Conservation (phyloP, 2,797 vertebrate genomes). For the Onychomys leucogaster region DNA sequence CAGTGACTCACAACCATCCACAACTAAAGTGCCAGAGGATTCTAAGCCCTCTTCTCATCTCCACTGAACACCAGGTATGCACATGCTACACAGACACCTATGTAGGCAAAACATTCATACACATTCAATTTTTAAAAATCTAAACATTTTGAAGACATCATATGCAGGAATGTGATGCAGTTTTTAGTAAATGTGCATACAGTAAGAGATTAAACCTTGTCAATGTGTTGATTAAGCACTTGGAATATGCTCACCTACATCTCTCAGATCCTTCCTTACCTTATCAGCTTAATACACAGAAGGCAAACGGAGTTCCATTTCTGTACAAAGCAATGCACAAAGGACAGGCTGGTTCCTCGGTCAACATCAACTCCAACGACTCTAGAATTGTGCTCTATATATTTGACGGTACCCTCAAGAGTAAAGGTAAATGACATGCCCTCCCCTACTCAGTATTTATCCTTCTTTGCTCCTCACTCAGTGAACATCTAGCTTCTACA, state of each 20-base stretch:
- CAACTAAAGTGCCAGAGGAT: too few relatives aligned
- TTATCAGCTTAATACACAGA: neutral
- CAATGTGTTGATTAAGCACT: neutral
- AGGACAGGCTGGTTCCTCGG: conserved; percentile 20
- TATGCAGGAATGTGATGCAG: neutral
- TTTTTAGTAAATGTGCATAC: neutral
- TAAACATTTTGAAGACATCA: neutral
- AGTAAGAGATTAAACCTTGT: neutral
- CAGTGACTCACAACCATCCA: neutral
- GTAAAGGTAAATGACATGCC: neutral
- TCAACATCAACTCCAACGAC: neutral
- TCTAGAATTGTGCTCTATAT: neutral
- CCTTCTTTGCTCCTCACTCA: neutral
- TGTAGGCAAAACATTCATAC: neutral
- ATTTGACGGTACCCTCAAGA: neutral
- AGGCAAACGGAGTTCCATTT: neutral
- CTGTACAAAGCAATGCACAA: neutral
- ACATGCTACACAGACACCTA: neutral
- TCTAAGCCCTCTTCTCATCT: neutral
- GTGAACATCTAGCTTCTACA: conserved; percentile 17
- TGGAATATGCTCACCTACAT: neutral
- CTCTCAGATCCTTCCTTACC: conserved; percentile 5
- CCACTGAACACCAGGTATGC: neutral
- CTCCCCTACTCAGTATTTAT: neutral
- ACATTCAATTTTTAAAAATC: neutral